These are phyloP conservation scores for Podarcis cretensis DNA, from an alignment of 2,113 vertebrate species.

Conservation along the genomic window DNA sequence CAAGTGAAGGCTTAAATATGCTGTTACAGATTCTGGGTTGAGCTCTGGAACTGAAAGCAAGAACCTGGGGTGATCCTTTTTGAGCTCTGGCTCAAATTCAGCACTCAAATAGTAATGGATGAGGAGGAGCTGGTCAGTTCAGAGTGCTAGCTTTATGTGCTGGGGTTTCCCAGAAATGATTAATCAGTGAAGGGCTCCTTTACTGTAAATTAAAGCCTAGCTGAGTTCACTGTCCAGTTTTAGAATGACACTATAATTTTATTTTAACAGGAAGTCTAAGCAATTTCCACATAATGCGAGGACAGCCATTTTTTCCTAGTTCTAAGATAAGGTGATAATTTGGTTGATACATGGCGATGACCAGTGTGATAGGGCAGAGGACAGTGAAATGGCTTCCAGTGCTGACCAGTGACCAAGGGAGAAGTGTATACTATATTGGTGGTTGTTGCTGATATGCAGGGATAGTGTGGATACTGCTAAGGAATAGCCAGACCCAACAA, in stretches of 20 bases:
- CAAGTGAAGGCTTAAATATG: not conserved
- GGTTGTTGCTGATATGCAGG: not conserved
- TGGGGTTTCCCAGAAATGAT: slow-evolving; percentile 20
- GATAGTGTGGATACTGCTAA: too few relatives aligned
- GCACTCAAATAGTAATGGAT: not conserved
- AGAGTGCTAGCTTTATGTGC: not conserved
- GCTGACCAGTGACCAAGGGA: not conserved
- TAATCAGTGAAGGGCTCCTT: slow-evolving; percentile 24
- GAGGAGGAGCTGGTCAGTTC: not conserved
- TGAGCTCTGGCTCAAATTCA: not conserved
- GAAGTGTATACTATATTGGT: not conserved
- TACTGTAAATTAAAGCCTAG: not conserved
- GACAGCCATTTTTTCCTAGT: slow-evolving; percentile 10
- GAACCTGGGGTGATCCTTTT: not conserved
- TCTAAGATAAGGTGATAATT: slow-evolving; percentile 10
- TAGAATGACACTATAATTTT: slow-evolving; percentile 38
- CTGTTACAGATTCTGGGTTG: not conserved
- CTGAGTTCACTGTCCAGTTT: slow-evolving; percentile 18
- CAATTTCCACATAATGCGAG: not conserved
- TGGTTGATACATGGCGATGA: not conserved
- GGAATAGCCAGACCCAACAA: not conserved
- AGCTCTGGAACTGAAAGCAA: not conserved
- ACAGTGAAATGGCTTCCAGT: not conserved
- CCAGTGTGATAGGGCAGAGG: not conserved
- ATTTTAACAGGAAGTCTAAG: slow-evolving; percentile 34